Conservation (phyloP, 2,797 vertebrate genomes). For the Gadopsis marmoratus region DNA sequence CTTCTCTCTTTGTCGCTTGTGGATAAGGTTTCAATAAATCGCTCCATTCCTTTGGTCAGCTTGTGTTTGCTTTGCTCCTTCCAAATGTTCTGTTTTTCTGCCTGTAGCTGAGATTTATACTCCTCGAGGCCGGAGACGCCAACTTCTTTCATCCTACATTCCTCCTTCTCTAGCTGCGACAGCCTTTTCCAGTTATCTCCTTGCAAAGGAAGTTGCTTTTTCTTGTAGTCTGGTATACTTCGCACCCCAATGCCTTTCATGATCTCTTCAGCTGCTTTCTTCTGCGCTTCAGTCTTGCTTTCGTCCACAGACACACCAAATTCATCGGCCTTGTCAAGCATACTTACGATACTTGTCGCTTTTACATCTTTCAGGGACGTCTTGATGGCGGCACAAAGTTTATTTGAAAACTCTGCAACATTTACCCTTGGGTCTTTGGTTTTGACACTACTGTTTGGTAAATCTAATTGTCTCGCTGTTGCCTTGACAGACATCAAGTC, state of each 20-base stretch:
- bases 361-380: background rate
- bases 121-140: background rate
- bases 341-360: background rate
- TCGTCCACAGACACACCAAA: slow-evolving; percentile 49
- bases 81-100: slow-evolving; percentile 24
- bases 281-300: background rate
- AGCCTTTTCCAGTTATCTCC: slow-evolving; percentile 48
- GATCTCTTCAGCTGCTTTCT: slow-evolving; percentile 25
- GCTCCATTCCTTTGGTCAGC: background rate
- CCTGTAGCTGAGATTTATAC: slow-evolving; percentile 21
- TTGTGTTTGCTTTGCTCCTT: background rate
- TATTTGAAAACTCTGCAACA: slow-evolving; percentile 37
- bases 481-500: slow-evolving; percentile 23
- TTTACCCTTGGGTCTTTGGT: slow-evolving; percentile 25
- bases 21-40: slow-evolving; percentile 8
- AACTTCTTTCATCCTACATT: slow-evolving; percentile 19
- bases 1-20: slow-evolving; percentile 26
- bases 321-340: slow-evolving; percentile 50
- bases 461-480: background rate
- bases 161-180: slow-evolving; percentile 43
- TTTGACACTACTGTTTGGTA: slow-evolving; percentile 13
- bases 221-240: slow-evolving; percentile 45
- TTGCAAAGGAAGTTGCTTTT: slow-evolving; percentile 46
- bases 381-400: slow-evolving; percentile 30
- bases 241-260: rapidly evolving